These are phyloP conservation scores for Lethenteron camtschaticum DNA, from an alignment of 2,113 vertebrate species.

Conservation along the genomic window DNA sequence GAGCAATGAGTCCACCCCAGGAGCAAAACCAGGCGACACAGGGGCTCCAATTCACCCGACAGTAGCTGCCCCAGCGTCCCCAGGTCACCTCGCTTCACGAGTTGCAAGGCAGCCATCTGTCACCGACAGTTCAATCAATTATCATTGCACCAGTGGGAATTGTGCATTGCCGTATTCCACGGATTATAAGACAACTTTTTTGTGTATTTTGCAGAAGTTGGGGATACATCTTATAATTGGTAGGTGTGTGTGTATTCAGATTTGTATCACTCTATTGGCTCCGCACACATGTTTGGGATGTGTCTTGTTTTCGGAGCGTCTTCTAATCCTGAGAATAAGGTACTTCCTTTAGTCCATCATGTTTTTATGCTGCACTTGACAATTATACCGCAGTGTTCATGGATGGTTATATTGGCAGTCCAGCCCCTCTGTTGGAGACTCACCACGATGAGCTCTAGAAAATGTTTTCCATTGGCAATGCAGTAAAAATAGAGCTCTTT, in stretches of 20 bases:
- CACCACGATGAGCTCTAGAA: constrained; percentile 80
- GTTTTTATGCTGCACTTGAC: neutral
- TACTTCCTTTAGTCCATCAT: neutral
- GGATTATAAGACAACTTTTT: no score
- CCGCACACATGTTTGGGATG: neutral
- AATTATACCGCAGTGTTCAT: neutral
- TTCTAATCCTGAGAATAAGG: neutral
- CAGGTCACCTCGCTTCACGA: constrained; percentile 65
- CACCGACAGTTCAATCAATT: constrained; percentile 7
- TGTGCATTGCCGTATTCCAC: neutral
- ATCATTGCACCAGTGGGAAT: neutral
- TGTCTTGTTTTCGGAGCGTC: neutral
- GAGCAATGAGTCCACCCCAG: constrained; percentile 74
- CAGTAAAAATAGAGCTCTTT: constrained; percentile 68
- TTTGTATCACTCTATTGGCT: neutral
- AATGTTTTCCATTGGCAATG: constrained; percentile 62
- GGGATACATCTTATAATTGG: neutral
- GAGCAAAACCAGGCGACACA: constrained; percentile 56
- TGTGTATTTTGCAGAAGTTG: neutral
- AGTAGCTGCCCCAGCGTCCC: constrained; percentile 32
- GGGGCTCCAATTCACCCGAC: constrained; percentile 47
- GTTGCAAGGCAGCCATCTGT: constrained; percentile 60
- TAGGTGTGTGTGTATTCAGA: no score
- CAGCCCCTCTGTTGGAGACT: constrained; percentile 8
- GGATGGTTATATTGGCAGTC: neutral